A percentile compares a stretch with the other conserved stretches of the same genome.
phyloP scores from a whole-genome alignment of 2,113 vertebrate species.

The Entelurus aequoreus region DNA sequence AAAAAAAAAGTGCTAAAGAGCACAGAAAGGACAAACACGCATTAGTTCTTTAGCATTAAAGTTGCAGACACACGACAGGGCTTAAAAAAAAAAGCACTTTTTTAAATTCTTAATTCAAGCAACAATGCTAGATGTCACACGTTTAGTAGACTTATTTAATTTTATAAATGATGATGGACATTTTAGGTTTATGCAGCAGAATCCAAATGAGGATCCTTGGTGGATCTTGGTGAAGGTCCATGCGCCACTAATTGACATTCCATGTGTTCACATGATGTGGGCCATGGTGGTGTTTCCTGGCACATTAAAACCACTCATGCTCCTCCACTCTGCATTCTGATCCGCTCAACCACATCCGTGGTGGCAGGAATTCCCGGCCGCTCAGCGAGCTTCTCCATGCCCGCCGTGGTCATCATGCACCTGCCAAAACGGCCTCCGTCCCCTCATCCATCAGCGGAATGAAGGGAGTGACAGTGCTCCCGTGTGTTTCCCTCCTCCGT shows the following conservation, averaged over 20 bases:
- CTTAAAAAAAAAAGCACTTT: neutral
- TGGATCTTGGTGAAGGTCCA: neutral
- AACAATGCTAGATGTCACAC: neutral
- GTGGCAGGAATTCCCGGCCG: slow-evolving; percentile 31
- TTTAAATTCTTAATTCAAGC: neutral
- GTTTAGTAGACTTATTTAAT: neutral
- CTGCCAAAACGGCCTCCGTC: slow-evolving; percentile 12
- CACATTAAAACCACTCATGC: slow-evolving; percentile 18
- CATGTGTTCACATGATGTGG: slow-evolving; percentile 20
- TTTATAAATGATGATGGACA: neutral
- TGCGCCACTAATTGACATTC: neutral
- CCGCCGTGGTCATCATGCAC: slow-evolving; percentile 19
- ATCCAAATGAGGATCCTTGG: slow-evolving; percentile 5
- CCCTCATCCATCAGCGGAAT: slow-evolving; percentile 17
- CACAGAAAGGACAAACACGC: no score
- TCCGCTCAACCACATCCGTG: slow-evolving; percentile 17
- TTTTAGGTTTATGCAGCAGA: neutral
- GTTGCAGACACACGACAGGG: neutral
- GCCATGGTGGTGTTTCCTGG: slow-evolving; percentile 34
- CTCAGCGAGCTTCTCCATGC: neutral
- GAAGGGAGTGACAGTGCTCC: slow-evolving; percentile 1
- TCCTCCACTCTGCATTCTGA: slow-evolving; percentile 34
- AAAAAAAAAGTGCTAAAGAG: no score
- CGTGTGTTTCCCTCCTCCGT: neutral
- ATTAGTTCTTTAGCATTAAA: no score